phyloP scores from a whole-genome alignment of 2,797 vertebrate species.

The Micrastur ruficollis region DNA sequence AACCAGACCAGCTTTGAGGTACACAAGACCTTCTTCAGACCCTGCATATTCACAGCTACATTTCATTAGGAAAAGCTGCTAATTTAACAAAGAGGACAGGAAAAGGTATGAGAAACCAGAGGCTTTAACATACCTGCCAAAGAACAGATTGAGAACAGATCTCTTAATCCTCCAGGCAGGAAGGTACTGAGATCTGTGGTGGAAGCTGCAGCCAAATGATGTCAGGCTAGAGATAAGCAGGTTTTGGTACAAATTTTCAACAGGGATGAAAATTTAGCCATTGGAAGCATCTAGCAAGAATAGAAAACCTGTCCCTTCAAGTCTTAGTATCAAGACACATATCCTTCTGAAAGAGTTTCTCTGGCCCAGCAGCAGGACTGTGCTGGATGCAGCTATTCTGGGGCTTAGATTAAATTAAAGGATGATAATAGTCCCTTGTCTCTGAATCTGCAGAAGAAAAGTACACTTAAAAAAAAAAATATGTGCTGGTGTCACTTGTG shows the following conservation, averaged over 20 bases:
- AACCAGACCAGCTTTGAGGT: background rate
- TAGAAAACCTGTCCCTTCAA: background rate
- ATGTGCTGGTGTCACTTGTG: background rate
- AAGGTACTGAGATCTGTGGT: background rate
- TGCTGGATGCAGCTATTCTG: background rate
- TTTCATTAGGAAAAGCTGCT: background rate
- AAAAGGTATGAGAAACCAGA: background rate
- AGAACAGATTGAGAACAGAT: background rate
- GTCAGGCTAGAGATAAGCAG: background rate
- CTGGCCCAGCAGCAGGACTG: background rate
- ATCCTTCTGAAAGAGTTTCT: background rate
- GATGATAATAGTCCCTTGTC: constrained; percentile 3
- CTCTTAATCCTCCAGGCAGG: background rate
- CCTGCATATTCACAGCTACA: background rate
- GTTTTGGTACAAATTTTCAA: background rate
- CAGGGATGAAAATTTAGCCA: background rate
- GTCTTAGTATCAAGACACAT: background rate
- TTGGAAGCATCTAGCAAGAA: background rate
- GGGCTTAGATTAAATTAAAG: background rate
- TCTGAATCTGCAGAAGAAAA: background rate
- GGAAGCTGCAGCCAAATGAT: background rate
- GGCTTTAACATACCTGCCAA: background rate
- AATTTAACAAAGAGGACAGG: background rate
- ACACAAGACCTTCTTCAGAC: background rate
- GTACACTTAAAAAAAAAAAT: background rate